phyloP scores from a whole-genome alignment of 2,797 vertebrate genomes.

The Pantherophis vulpinus region DNA sequence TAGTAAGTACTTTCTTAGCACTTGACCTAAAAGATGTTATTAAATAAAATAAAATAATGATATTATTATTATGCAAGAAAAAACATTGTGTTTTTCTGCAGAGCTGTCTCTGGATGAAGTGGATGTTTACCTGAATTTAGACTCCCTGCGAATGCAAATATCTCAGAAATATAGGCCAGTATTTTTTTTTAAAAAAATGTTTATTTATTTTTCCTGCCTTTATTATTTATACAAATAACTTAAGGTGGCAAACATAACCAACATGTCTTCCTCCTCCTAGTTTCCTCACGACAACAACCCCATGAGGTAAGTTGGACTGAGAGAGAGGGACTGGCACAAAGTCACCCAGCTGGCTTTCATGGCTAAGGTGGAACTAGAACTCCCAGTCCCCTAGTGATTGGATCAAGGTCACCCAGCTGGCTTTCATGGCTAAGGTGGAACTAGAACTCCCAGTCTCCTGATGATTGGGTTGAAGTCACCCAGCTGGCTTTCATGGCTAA shows the following conservation, averaged over 20 bases:
- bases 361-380: too few relatives aligned
- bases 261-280: not conserved
- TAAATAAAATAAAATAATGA: not conserved
- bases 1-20: not conserved
- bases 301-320: not conserved
- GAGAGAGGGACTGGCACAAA: not conserved
- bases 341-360: too few relatives aligned
- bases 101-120: not conserved
- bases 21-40: not conserved
- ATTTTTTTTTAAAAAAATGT: not conserved
- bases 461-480: accelerated
- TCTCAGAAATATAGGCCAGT: not conserved
- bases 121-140: not conserved
- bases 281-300: not conserved
- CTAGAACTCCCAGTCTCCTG: too few relatives aligned
- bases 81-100: not conserved
- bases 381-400: too few relatives aligned
- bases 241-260: not conserved
- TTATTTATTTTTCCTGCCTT: not conserved
- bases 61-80: not conserved
- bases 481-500: too few relatives aligned
- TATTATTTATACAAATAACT: not conserved
- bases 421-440: too few relatives aligned
- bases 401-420: accelerated
- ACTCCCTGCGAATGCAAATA: not conserved